phyloP scores from a whole-genome alignment of 2,113 vertebrate genomes.

The Sardina pilchardus region DNA sequence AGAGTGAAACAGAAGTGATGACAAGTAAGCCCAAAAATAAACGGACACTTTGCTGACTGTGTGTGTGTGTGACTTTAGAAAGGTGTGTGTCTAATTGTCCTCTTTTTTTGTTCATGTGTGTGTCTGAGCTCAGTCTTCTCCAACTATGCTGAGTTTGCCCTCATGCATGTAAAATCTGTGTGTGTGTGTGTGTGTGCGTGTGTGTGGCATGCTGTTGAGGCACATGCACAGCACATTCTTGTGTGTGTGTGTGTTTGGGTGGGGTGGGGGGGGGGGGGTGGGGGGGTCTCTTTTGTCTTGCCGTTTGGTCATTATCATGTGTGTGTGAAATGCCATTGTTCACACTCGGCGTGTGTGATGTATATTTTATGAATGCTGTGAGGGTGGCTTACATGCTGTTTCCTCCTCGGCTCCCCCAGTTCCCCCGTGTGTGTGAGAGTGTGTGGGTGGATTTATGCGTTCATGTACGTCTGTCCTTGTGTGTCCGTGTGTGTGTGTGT shows the following conservation, averaged over 20 bases:
- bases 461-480: not conserved
- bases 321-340: not conserved
- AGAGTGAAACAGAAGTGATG: constrained; percentile 1
- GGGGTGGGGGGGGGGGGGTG: too few species aligned
- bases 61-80: not conserved
- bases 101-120: too few species aligned
- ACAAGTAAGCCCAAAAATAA: constrained; percentile 7
- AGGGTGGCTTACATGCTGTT: not conserved
- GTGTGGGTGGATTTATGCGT: not conserved
- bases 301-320: not conserved
- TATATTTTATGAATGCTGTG: not conserved
- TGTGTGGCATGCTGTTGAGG: not conserved
- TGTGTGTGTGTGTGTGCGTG: not conserved
- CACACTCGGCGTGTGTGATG: not conserved
- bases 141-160: too few species aligned
- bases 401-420: not conserved
- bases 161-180: too few species aligned
- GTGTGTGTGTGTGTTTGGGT: not conserved
- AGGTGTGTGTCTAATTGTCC: not conserved
- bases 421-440: not conserved
- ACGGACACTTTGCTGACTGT: not conserved
- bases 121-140: too few species aligned
- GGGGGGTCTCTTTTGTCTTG: not conserved
- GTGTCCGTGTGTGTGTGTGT: not conserved
- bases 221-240: not conserved